These are phyloP conservation scores for Himalopsyche kuldschensis DNA, from an alignment of 2,888 invertebrate species.

Conservation along the genomic window DNA sequence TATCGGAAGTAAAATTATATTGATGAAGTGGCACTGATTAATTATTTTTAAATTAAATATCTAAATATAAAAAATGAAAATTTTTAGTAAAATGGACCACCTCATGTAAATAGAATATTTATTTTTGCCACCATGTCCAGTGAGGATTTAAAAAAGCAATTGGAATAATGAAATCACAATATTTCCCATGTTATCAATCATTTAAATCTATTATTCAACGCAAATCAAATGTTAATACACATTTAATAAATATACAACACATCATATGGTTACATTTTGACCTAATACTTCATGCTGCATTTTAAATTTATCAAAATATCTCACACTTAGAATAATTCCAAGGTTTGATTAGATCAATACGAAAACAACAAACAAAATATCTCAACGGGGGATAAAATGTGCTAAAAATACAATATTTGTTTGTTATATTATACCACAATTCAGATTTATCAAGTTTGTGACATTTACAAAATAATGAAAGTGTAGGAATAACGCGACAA, in stretches of 20 bases:
- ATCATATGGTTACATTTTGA: conserved; percentile 22
- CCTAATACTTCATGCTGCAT: conserved; percentile 11
- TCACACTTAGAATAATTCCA: not conserved
- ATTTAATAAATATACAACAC: conserved; percentile 1
- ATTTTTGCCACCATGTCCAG: too few relatives aligned
- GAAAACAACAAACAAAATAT: not conserved
- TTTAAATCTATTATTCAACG: not conserved
- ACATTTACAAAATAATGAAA: conserved; percentile 14
- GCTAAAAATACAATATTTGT: conserved; percentile 2
- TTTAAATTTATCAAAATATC: not conserved
- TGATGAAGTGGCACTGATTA: too few relatives aligned
- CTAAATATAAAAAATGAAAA: too few relatives aligned
- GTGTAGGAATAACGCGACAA: conserved; percentile 8
- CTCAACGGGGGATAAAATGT: conserved; percentile 6
- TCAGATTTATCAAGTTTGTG: not conserved
- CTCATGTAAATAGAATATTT: too few relatives aligned
- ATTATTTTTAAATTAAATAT: too few relatives aligned
- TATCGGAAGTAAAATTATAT: too few relatives aligned
- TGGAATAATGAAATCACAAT: not conserved
- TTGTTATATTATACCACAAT: conserved; percentile 16
- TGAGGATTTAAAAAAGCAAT: not conserved
- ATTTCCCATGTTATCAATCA: not conserved
- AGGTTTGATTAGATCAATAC: not conserved
- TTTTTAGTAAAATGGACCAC: too few relatives aligned
- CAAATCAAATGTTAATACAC: not conserved